A percentile compares a stretch with the other conserved stretches of the same genome.
Evolutionary conservation across 2,797 vertebrate genomes (phyloP).

Genomic region (Anas flavirostris): DNA sequence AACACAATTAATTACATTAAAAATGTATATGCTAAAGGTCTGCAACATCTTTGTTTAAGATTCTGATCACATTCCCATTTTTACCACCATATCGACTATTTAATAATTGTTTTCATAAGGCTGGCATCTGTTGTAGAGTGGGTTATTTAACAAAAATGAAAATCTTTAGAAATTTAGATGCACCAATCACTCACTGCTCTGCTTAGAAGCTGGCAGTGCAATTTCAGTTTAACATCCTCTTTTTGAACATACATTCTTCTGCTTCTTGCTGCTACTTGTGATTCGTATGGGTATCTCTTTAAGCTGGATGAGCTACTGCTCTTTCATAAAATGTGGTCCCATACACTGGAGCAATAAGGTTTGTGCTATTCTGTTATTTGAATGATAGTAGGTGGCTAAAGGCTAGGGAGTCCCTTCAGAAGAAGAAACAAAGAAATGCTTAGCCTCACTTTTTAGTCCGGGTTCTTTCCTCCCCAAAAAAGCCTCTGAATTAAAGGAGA

Average conservation of each 20-base stretch:
- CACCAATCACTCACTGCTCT: not conserved
- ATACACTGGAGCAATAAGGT: not conserved
- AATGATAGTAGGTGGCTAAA: not conserved
- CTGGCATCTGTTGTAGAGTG: not conserved
- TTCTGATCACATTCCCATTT: not conserved
- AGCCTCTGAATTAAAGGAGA: not conserved
- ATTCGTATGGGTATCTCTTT: not conserved
- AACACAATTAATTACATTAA: conserved; percentile 7
- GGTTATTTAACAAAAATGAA: conserved; percentile 46
- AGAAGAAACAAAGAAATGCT: not conserved
- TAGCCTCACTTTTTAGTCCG: not conserved
- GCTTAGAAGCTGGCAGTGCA: not conserved
- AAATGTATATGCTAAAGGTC: not conserved
- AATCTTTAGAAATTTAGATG: conserved; percentile 47
- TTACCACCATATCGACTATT: not conserved
- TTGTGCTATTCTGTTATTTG: conserved; percentile 3
- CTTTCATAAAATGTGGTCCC: not conserved
- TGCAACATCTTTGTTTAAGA: not conserved
- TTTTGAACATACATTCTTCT: not conserved
- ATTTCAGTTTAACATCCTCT: not conserved
- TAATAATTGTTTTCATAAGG: conserved; percentile 42
- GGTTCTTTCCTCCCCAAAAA: not conserved
- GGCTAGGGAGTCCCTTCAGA: not conserved
- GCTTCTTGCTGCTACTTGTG: not conserved
- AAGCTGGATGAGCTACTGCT: not conserved